Base-by-base conservation (phyloP, 2,888 invertebrate species). In the Galerucella calmariensis region DNA sequence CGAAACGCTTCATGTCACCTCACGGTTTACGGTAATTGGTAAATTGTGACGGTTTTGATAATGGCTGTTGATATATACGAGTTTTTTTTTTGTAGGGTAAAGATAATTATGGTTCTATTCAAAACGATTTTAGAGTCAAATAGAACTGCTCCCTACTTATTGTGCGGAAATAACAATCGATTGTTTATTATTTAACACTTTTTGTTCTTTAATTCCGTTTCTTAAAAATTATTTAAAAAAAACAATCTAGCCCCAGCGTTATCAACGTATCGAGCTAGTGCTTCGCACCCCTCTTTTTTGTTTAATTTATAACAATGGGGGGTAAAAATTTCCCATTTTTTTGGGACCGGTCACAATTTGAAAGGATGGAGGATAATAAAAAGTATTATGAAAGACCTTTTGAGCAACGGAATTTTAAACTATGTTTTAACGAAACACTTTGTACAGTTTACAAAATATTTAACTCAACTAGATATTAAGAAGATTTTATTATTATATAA, bases 31-130 rank as follows among this genome's bases (percentile, higher is more conserved):
- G 79, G 76, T 74, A 73, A 75, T 75, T 78, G 82, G 86, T 87
- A 88, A 88, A 87, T 87, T 86, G 83, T 86, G 87, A 83, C 79
- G 87, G 88, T 87, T 88, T 84, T 87, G 87, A 87, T 87, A 80
- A 81, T 72, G 78, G 73, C 75, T 75, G 74, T 85, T 87, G 67
- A 66, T 72, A 65, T 51, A 62, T 46, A 27, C 27, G 27, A 12
- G 2, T 59, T 74, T 74, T 76, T 74, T 74, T 76, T 72, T 78
- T 76, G 73, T 73, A 73, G 68, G 68, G 65, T 72, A 51, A 56
- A 61, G 14, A 67, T 46, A 67, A 44, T 58, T 27, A 59, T 72
- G 72, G 67, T 72, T 66, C 46, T 72, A 35, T 27, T 24, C 66
- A 63, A 72, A 67, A 46, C 65, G 62, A 51, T 14, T 71, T 44